Evolutionary conservation across 1,140 invertebrate genomes (phyloP), one percentile per base, ranked within the genome.

Genomic region (Drosophila mojavensis): DNA sequence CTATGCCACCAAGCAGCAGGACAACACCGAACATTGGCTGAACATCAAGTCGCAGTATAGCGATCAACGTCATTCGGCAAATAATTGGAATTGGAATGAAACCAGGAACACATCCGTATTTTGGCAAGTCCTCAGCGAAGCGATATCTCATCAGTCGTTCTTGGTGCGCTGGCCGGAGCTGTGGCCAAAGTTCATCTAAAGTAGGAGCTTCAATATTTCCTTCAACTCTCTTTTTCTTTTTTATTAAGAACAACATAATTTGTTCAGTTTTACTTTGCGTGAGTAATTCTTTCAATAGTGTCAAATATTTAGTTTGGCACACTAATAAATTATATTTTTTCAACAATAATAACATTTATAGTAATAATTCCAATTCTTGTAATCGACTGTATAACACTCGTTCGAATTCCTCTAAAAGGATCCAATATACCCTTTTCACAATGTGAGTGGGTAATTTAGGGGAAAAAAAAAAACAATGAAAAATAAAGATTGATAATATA

Each of bases 131-230:
- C 53, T 91, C n/a, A 69, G 53, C 54, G 67, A 77, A 51, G 72
- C 81, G 30, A 78, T 75, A 28, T 62, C 68, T 6, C 71, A 79
- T 26, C 64, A 63, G 30, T 76, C 79, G 33, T 64, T 76, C 39
- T 48, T 78, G 41, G 56, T 76, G 43, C 75, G 75, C 48, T 81
- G 81, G 73, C 81, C 81, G 7, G 79, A 79, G 39, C 10, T 85
- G 28, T 91, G 84, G 84, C 68, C 77, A 36, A 89, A 91, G 28
- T 59, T 91, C n/a, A 90, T 91, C 26, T 91, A 89, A 76, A 48
- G 11, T 17, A 28, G 15, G 5, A 36, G 3, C 17, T 24, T 6
- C 33, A 54, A 24, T 60, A 61, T 72, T 47, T 6, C 7, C 17
- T 7, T 20, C 6, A 9, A 10, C 7, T 36, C 33, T 11, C 33